Conservation (phyloP, 2,797 vertebrate species). For the Fundulus diaphanus region DNA sequence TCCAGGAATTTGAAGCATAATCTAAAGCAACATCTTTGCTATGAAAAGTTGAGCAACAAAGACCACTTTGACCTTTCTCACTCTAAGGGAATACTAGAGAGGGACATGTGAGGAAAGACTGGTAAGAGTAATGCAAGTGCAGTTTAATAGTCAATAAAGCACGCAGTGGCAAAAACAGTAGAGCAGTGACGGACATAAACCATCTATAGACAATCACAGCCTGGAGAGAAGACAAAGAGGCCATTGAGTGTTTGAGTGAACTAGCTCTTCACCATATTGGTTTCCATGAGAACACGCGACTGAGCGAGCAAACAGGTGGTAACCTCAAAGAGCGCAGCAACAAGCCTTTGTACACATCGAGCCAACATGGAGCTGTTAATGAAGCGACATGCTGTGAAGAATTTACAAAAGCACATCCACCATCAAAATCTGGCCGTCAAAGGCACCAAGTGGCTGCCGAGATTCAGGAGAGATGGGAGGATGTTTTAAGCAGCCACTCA, state of each 20-base stretch:
- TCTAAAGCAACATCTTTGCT: constrained; percentile 29
- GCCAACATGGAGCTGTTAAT: constrained; percentile 35
- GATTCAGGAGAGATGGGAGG: neutral
- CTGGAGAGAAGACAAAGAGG: constrained; percentile 51
- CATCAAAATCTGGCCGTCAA: constrained; percentile 9
- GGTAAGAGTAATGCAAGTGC: neutral
- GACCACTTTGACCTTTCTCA: constrained; percentile 27
- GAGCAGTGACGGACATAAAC: constrained; percentile 3
- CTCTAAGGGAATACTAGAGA: constrained; percentile 5
- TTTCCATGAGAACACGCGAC: constrained; percentile 71
- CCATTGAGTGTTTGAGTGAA: constrained; percentile 47
- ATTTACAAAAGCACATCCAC: constrained; percentile 6
- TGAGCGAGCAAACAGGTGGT: constrained; percentile 59
- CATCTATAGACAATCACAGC: constrained; percentile 2
- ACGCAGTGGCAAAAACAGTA: constrained; percentile 9
- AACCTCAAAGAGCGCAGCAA: constrained; percentile 53
- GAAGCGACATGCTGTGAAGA: constrained; percentile 13
- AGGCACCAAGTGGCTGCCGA: neutral
- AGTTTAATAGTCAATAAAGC: constrained; percentile 19
- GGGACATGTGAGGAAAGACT: neutral
- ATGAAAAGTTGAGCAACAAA: constrained; percentile 32
- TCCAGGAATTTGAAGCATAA: constrained; percentile 48
- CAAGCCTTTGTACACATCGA: neutral
- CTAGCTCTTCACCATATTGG: constrained; percentile 43
- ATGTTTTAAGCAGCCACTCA: neutral